Evolutionary conservation across 2,113 vertebrate genomes (phyloP).

Genomic region (Aegotheles bennettii): DNA sequence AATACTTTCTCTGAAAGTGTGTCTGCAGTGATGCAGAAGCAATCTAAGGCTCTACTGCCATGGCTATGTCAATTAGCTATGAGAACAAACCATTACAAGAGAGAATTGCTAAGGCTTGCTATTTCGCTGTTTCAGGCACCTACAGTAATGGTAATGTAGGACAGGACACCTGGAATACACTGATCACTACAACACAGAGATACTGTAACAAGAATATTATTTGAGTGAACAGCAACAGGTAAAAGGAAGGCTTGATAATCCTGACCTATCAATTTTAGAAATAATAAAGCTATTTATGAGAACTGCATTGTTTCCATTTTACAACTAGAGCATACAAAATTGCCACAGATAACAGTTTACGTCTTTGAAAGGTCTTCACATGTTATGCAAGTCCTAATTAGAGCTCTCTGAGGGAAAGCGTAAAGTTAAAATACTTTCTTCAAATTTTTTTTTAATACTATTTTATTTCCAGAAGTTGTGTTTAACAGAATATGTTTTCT

Average conservation of each 20-base stretch:
- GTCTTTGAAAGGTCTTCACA: background rate
- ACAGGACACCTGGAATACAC: background rate
- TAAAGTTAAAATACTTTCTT: background rate
- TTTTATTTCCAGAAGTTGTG: background rate
- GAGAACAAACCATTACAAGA: conserved; percentile 16
- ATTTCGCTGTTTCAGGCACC: background rate
- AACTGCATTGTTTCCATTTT: background rate
- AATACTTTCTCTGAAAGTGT: background rate
- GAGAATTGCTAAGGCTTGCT: background rate
- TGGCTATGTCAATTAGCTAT: conserved; percentile 3
- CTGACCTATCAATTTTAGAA: background rate
- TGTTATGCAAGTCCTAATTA: background rate
- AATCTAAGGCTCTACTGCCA: background rate
- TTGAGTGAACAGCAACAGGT: background rate
- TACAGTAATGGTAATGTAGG: background rate
- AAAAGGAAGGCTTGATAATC: background rate
- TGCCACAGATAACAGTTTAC: background rate
- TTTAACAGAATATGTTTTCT: background rate
- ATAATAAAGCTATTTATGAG: background rate
- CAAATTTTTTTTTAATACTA: background rate
- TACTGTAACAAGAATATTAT: background rate
- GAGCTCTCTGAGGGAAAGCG: background rate
- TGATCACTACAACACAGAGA: background rate
- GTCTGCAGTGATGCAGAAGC: background rate
- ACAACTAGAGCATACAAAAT: background rate